phyloP scores from a whole-genome alignment of 2,888 invertebrate species.

The Cenopis cana region DNA sequence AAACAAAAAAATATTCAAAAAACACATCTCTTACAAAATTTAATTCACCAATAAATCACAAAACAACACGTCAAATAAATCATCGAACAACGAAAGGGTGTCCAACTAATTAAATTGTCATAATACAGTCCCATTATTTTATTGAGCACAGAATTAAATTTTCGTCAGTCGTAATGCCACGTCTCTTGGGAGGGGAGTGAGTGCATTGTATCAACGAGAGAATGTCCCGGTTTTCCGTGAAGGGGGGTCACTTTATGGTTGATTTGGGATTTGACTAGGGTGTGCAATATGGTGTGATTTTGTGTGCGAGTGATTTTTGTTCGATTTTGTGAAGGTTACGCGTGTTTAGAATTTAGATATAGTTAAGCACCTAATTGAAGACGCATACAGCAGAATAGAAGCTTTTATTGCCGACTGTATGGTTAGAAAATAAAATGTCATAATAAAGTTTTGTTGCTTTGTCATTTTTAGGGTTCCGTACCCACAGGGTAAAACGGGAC shows the following conservation, averaged over 20 bases:
- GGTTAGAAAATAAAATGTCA: too few relatives aligned
- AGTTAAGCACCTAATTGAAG: too few relatives aligned
- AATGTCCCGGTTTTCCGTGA: conserved; percentile 44
- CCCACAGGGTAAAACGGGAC: too few relatives aligned
- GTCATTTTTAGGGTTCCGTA: too few relatives aligned
- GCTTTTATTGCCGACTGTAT: too few relatives aligned
- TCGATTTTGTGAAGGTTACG: conserved; percentile 25
- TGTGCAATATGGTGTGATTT: conserved; percentile 65
- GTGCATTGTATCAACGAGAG: conserved; percentile 45
- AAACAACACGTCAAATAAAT: conserved; percentile 47
- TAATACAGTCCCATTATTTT: conserved; percentile 74
- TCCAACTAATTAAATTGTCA: conserved; percentile 69
- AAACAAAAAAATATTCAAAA: not conserved
- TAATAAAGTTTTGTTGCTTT: too few relatives aligned
- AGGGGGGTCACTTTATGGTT: conserved; percentile 59
- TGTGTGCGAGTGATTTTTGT: conserved; percentile 42
- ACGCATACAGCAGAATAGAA: too few relatives aligned
- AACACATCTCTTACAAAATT: not conserved
- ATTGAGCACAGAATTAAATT: conserved; percentile 75
- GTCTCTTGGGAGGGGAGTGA: conserved; percentile 60
- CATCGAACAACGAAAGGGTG: conserved; percentile 53
- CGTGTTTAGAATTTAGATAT: conserved; percentile 23
- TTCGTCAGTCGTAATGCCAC: conserved; percentile 63
- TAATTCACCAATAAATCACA: conserved; percentile 46
- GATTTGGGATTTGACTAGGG: conserved; percentile 59